A percentile compares a stretch with the other conserved stretches of the same genome.
phyloP scores from a whole-genome alignment of 35 echinoderm and acorn worm species.

The Ophiothrix spiculata region DNA sequence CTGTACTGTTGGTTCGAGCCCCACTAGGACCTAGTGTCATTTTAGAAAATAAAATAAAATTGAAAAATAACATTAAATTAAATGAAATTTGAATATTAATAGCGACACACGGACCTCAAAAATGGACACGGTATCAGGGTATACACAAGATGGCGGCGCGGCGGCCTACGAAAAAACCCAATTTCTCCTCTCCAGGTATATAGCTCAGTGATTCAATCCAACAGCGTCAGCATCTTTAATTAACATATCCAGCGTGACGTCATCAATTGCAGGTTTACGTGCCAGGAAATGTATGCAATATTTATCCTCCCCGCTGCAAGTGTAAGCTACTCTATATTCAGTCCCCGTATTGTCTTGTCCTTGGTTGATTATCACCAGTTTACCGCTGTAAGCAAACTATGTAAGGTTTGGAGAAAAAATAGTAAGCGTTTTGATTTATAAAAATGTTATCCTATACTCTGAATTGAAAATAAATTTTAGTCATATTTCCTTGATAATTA shows the following conservation, averaged over 20 bases:
- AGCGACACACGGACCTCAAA: too few species aligned
- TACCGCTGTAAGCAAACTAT: not conserved
- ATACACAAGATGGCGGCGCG: too few species aligned
- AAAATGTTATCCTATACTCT: not conserved
- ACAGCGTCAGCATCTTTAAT: not conserved
- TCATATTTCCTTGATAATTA: too few species aligned
- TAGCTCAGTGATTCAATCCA: not conserved
- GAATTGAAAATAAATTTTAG: too few species aligned
- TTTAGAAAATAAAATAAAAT: too few species aligned
- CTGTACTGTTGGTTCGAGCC: too few species aligned
- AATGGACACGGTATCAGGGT: too few species aligned
- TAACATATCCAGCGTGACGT: not conserved
- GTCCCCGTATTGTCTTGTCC: not conserved
- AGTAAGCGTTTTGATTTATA: not conserved
- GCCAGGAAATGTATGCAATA: not conserved
- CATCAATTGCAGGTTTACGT: not conserved
- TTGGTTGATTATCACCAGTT: not conserved
- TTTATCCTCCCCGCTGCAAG: not conserved
- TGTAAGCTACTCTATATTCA: not conserved
- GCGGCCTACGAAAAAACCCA: too few species aligned
- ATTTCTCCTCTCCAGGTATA: too few species aligned
- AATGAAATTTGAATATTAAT: too few species aligned
- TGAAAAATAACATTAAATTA: too few species aligned
- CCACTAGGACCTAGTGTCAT: too few species aligned
- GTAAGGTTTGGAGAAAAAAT: not conserved